phyloP scores from a whole-genome alignment of 2,888 invertebrate species.

The Drosophila lacicola region DNA sequence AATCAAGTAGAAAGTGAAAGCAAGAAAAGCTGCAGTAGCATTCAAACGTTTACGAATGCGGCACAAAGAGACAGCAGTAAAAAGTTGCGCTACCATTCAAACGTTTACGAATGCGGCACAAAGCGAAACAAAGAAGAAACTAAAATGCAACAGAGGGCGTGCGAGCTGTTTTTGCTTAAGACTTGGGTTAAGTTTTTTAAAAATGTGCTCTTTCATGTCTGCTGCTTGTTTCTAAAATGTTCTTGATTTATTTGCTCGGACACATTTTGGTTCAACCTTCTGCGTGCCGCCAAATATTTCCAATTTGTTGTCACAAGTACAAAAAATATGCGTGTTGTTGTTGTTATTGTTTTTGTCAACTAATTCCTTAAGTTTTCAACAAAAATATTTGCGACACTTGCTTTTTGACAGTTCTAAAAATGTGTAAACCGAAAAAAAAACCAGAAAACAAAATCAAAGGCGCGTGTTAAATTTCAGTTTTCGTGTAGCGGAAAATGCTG shows the following conservation, averaged over 20 bases:
- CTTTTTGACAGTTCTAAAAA: slow-evolving; percentile 77
- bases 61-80: too few species aligned
- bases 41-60: too few species aligned
- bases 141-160: too few species aligned
- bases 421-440: slow-evolving; percentile 52
- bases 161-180: not conserved
- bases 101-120: slow-evolving; percentile 3
- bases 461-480: slow-evolving; percentile 51
- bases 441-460: slow-evolving; percentile 47
- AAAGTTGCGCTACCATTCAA: not conserved
- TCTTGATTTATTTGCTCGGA: slow-evolving; percentile 35
- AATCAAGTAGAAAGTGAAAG: not conserved
- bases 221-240: not conserved
- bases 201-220: not conserved
- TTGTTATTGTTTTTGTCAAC: not conserved
- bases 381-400: slow-evolving; percentile 65
- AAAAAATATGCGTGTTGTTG: slow-evolving; percentile 13
- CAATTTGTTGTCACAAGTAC: slow-evolving; percentile 44
- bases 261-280: slow-evolving; percentile 1
- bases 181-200: not conserved
- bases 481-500: slow-evolving; percentile 12
- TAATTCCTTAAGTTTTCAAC: slow-evolving; percentile 42
- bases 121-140: not conserved
- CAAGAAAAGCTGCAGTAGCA: too few species aligned
- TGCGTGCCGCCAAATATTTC: slow-evolving; percentile 31